A percentile compares a stretch with the other conserved stretches of the same genome.
These are phyloP conservation scores for Theristicus caerulescens DNA, from an alignment of 2,113 vertebrate species.

Conservation along the genomic window DNA sequence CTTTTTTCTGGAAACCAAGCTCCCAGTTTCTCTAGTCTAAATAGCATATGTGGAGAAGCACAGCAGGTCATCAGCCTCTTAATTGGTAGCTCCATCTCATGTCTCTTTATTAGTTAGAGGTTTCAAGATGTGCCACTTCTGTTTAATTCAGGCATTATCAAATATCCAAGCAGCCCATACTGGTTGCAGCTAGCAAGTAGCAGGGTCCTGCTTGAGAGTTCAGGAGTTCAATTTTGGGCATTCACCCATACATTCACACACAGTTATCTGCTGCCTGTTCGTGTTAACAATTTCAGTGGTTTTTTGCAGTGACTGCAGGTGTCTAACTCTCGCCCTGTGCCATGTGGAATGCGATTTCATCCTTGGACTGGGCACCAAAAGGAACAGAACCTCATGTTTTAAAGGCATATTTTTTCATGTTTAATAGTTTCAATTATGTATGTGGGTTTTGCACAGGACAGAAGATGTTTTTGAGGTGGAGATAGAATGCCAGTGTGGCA, in stretches of 20 bases:
- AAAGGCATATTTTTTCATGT: neutral
- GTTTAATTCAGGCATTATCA: neutral
- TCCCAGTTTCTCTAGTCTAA: neutral
- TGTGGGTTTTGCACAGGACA: neutral
- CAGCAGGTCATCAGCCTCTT: neutral
- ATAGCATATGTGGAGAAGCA: neutral
- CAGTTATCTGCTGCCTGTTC: neutral
- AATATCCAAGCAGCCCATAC: neutral
- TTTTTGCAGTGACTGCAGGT: neutral
- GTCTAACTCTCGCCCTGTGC: neutral
- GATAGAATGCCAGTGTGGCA: neutral
- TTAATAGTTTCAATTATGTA: neutral
- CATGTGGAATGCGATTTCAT: rapidly evolving
- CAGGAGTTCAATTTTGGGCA: neutral
- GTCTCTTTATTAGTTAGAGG: neutral
- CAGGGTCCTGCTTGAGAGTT: neutral
- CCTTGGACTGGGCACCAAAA: neutral
- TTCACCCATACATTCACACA: neutral
- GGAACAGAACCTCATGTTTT: neutral
- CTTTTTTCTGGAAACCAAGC: neutral
- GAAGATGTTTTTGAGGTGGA: neutral
- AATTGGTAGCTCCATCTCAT: neutral
- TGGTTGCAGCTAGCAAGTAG: neutral
- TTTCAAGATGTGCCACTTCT: neutral
- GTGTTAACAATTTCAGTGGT: neutral